Percentiles rank a stretch among this genome's conserved stretches.
These are phyloP conservation scores for Vandiemenella viatica DNA, from an alignment of 2,888 invertebrate species.

Conservation along the genomic window DNA sequence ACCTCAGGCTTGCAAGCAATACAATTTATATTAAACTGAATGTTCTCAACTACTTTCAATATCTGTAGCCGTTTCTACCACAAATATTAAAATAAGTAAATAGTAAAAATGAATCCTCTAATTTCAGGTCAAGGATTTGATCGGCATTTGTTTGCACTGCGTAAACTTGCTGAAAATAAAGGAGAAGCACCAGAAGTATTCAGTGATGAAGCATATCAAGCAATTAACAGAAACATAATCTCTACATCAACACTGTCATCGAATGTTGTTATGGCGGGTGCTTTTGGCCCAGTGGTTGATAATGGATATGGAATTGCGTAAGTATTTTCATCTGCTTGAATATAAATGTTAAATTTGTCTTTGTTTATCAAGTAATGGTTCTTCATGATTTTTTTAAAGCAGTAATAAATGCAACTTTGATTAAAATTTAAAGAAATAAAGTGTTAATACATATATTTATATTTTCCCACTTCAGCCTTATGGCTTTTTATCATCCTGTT, in stretches of 20 bases:
- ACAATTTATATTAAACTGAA: no score
- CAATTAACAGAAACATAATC: constrained; percentile 74
- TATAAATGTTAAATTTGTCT: background rate
- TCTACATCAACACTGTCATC: constrained; percentile 91
- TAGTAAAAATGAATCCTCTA: no score
- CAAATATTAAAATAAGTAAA: no score
- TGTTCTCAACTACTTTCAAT: no score
- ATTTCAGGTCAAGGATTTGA: constrained; percentile 81
- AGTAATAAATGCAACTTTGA: no score
- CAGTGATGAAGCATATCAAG: constrained; percentile 57
- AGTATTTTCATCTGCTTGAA: constrained; percentile 23
- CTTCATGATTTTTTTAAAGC: no score
- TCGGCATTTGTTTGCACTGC: constrained; percentile 81
- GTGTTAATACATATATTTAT: background rate
- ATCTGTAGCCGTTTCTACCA: no score
- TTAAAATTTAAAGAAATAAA: background rate
- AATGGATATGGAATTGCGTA: constrained; percentile 91
- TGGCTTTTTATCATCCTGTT: no score
- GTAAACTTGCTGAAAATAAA: constrained; percentile 48
- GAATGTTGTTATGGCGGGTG: constrained; percentile 71
- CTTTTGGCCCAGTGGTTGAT: constrained; percentile 82
- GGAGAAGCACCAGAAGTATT: constrained; percentile 48
- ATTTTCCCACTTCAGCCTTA: no score
- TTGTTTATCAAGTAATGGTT: no score
- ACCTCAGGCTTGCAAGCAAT: no score